Evolutionary conservation across 2,113 vertebrate species (phyloP).

Genomic region (Paracanthobrama guichenoti): DNA sequence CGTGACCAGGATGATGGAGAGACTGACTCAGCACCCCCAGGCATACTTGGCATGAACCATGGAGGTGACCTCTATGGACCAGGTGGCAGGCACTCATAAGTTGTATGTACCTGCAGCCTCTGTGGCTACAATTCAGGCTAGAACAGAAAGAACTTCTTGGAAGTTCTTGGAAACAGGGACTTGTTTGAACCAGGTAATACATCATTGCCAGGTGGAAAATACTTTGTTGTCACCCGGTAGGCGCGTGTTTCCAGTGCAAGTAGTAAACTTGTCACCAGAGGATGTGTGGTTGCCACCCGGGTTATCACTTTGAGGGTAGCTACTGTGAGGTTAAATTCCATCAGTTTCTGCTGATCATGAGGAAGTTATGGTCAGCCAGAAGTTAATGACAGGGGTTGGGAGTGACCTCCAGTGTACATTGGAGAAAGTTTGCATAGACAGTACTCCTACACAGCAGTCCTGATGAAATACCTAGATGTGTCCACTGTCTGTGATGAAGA

Average conservation of each 20-base stretch:
- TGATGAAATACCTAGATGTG: too few species aligned
- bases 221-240: not conserved
- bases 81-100: not conserved
- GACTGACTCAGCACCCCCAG: not conserved
- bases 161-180: not conserved
- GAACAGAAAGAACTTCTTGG: too few species aligned
- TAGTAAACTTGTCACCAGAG: constrained; percentile 30
- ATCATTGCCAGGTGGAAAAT: not conserved
- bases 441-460: too few species aligned
- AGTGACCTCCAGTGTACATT: too few species aligned
- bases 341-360: not conserved
- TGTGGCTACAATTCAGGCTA: not conserved
- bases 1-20: not conserved
- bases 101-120: constrained; percentile 21
- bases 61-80: not conserved
- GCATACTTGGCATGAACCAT: constrained; percentile 40
- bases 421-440: too few species aligned
- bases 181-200: constrained; percentile 22
- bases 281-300: constrained; percentile 14
- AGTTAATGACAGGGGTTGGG: not conserved
- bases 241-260: not conserved
- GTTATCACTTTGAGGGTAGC: not conserved
- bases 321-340: not conserved
- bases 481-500: not conserved
- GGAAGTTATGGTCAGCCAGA: not conserved